phyloP scores from a whole-genome alignment of 92 coral and sea anemone species.

The Epizoanthus ramosus region DNA sequence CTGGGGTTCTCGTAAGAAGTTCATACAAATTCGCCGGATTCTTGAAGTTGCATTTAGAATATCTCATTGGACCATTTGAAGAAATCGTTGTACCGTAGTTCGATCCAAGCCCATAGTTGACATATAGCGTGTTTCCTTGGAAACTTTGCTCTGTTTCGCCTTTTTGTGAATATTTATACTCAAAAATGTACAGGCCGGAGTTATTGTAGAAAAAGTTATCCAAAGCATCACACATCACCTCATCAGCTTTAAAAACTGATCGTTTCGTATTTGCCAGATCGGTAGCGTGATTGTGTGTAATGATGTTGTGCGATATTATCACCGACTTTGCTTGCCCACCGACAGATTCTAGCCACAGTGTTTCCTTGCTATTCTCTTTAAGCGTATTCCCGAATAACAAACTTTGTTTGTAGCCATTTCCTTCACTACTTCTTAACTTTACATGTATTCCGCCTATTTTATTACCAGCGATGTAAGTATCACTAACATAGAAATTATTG shows the following conservation, averaged over 20 bases:
- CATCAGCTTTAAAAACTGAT: slow-evolving; percentile 37
- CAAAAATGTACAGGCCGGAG: slow-evolving; percentile 47
- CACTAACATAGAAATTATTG: slow-evolving; percentile 34
- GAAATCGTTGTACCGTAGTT: slow-evolving; percentile 59
- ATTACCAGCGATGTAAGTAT: slow-evolving; percentile 57
- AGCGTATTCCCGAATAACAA: slow-evolving; percentile 62
- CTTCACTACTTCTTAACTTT: slow-evolving; percentile 41
- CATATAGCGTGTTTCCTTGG: slow-evolving; percentile 50
- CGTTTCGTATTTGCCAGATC: slow-evolving; percentile 2
- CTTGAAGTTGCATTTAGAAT: slow-evolving; percentile 54
- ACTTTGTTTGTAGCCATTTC: slow-evolving; percentile 10
- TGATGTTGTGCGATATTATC: slow-evolving; percentile 33
- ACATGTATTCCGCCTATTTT: slow-evolving; percentile 52
- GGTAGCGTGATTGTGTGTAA: slow-evolving; percentile 53
- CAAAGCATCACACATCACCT: slow-evolving; percentile 36
- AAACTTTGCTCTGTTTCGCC: slow-evolving; percentile 40
- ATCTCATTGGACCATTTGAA: slow-evolving; percentile 70
- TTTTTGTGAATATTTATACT: slow-evolving; percentile 45
- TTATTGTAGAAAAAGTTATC: slow-evolving; percentile 68
- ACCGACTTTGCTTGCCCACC: slow-evolving; percentile 16
- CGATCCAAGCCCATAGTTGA: slow-evolving; percentile 51
- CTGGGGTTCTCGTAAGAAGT: slow-evolving; percentile 47
- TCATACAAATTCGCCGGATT: slow-evolving; percentile 73
- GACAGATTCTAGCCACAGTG: slow-evolving; percentile 18
- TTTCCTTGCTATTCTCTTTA: slow-evolving; percentile 49